Conservation (phyloP, 2,113 vertebrate species). For the Tor tambroides region DNA sequence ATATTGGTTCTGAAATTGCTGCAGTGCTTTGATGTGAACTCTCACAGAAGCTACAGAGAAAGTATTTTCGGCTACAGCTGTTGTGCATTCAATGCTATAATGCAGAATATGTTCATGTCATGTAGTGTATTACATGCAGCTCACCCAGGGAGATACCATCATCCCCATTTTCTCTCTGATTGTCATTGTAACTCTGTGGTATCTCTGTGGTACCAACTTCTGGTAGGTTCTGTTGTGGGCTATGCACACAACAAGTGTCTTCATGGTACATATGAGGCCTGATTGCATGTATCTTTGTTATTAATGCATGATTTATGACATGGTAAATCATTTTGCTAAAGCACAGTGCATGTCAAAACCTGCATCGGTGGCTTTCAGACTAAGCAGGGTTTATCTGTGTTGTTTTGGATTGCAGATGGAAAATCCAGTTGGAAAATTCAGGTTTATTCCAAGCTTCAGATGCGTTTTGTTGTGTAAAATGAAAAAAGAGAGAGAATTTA, state of each 20-base stretch:
- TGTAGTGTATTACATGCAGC: conserved; percentile 1
- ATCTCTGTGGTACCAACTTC: background rate
- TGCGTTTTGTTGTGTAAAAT: background rate
- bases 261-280: background rate
- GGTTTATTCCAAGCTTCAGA: background rate
- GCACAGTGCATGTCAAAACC: background rate
- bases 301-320: conserved; percentile 13
- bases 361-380: background rate
- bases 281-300: background rate
- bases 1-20: conserved; percentile 19
- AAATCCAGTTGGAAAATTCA: background rate
- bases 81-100: background rate
- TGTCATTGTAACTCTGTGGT: background rate
- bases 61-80: conserved; percentile 13
- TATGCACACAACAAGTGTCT: background rate
- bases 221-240: background rate
- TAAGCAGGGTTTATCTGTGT: background rate
- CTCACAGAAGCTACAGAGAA: conserved; percentile 5
- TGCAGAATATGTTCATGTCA: background rate
- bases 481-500: background rate
- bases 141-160: background rate
- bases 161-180: background rate
- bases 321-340: background rate
- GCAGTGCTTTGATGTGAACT: conserved; percentile 22
- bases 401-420: background rate